Evolutionary conservation across 2,888 invertebrate genomes (phyloP).

Genomic region (Heteromurus nitidus): DNA sequence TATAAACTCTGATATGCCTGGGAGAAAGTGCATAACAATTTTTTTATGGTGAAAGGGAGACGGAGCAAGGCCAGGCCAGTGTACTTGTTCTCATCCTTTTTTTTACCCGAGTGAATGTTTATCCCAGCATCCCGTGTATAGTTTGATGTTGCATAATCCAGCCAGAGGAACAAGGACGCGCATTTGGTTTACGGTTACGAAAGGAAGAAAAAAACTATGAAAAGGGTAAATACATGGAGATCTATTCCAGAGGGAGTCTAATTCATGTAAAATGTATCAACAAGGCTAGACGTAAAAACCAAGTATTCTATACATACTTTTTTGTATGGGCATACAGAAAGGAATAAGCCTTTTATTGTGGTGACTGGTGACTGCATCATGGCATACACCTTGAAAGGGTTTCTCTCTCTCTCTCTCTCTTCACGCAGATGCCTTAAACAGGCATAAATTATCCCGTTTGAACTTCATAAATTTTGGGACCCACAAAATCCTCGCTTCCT

Average conservation of each 20-base stretch:
- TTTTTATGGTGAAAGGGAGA: conserved; percentile 2
- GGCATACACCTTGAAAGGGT: too few species aligned
- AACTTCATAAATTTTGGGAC: conserved; percentile 26
- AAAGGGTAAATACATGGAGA: conserved; percentile 14
- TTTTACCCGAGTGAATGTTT: background rate
- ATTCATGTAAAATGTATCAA: conserved; percentile 67
- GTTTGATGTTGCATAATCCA: conserved; percentile 29
- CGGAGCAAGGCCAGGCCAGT: too few species aligned
- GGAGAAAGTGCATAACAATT: background rate
- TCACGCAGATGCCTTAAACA: conserved; percentile 53
- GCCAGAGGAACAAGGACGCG: conserved; percentile 10
- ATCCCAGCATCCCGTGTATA: background rate
- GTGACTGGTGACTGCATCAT: background rate
- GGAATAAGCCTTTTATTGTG: conserved; percentile 23
- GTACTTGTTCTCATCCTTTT: too few species aligned
- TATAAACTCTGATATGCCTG: background rate
- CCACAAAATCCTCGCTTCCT: conserved; percentile 11
- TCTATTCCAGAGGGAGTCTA: conserved; percentile 38
- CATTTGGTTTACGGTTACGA: conserved; percentile 1
- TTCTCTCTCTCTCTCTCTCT: too few species aligned
- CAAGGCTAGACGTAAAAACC: background rate
- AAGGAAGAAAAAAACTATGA: conserved; percentile 14
- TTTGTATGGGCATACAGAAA: conserved; percentile 16
- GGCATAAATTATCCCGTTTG: conserved; percentile 65
- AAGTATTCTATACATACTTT: background rate